Evolutionary conservation across 1,140 invertebrate genomes (phyloP).

Genomic region (Wasmannia auropunctata): DNA sequence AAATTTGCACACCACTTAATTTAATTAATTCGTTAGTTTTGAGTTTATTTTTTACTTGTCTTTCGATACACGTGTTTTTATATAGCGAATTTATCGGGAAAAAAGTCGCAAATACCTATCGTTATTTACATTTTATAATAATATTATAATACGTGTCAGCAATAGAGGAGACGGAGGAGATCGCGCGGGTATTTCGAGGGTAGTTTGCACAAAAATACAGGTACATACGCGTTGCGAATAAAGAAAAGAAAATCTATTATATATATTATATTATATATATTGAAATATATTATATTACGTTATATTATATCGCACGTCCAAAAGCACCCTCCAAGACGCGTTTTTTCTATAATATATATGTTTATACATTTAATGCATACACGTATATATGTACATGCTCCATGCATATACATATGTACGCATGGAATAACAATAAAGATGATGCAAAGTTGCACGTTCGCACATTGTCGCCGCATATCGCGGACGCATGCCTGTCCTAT

Average conservation of each 20-base stretch:
- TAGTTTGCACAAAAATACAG: conserved; percentile 19
- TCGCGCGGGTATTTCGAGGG: conserved; percentile 43
- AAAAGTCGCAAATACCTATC: neutral
- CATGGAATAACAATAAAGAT: conserved; percentile 62
- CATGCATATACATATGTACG: conserved; percentile 57
- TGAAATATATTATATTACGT: conserved; percentile 77
- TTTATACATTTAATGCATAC: conserved; percentile 73
- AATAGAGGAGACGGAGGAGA: conserved; percentile 45
- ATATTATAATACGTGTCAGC: conserved; percentile 11
- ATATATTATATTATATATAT: conserved; percentile 73
- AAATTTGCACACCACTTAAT: neutral
- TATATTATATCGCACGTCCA: conserved; percentile 76
- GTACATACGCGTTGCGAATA: conserved; percentile 58
- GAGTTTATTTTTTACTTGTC: neutral
- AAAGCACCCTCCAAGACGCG: conserved; percentile 31
- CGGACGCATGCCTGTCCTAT: conserved; percentile 58
- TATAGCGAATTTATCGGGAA: neutral
- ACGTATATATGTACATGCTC: conserved; percentile 25
- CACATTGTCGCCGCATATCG: conserved; percentile 62
- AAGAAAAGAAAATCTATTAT: conserved; percentile 68
- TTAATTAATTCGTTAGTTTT: neutral
- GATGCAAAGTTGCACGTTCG: conserved; percentile 64
- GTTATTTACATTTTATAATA: neutral
- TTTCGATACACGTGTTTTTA: neutral
- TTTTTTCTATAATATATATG: conserved; percentile 62